Evolutionary conservation across 2,113 vertebrate species (phyloP).

Genomic region (Cichladusa arquata): DNA sequence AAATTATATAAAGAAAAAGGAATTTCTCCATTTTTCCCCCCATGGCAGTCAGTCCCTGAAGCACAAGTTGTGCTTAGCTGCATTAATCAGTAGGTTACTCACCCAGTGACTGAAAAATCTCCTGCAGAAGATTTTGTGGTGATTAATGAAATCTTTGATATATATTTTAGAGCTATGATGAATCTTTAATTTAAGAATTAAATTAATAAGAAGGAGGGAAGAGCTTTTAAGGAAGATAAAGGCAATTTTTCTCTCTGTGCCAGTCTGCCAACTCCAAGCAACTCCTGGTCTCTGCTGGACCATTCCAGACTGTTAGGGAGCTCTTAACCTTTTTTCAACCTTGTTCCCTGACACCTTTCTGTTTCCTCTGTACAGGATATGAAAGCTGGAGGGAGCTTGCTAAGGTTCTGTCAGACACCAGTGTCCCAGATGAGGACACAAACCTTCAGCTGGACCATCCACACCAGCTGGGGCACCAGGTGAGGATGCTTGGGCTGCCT

Average conservation of each 20-base stretch:
- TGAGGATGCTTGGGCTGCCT: neutral
- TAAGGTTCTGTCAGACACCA: constrained; percentile 64
- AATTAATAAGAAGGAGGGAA: neutral
- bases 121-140: too few species aligned
- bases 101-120: neutral
- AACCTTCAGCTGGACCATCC: constrained; percentile 43
- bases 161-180: neutral
- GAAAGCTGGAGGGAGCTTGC: constrained; percentile 77
- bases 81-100: neutral
- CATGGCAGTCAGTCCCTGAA: neutral
- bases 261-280: neutral
- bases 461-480: constrained; percentile 37
- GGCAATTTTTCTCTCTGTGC: neutral
- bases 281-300: neutral
- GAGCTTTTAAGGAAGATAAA: neutral
- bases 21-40: neutral
- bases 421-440: constrained; percentile 40
- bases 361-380: constrained; percentile 55
- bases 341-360: neutral
- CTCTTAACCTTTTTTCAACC: neutral
- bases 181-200: neutral
- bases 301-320: neutral
- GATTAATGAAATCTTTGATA: neutral
- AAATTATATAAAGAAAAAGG: neutral
- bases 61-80: neutral